Evolutionary conservation across 2,797 vertebrate species (phyloP), one percentile per base, ranked within the genome.

Genomic region (Arctocebus calabarensis): DNA sequence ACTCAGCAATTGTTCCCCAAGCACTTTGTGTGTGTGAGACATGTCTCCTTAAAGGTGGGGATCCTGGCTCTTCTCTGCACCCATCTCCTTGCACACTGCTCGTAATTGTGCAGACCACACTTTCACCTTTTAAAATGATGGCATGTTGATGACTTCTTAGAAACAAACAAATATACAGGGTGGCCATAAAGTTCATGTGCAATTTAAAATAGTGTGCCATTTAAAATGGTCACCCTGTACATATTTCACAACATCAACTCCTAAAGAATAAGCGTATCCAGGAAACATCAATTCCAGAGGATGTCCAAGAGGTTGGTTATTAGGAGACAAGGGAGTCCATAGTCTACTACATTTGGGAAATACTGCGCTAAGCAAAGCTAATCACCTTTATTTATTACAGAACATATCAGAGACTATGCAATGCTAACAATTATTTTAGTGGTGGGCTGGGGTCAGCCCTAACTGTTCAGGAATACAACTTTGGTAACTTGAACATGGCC

Each of bases 21-120:
- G 73, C 43, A 32, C 32, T 27, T 34, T 45, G 0, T 40, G 0
- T 1, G 3, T 19, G 25, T 66, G 57, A 1, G 20, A 34, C 3
- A 2, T 2, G 11, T 11, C 37, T 64, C 64, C 19, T 90, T 20
- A 43, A 62, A 81, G 20, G 16, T 5, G 12, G 19, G 34, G 59
- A 29, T 29, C 13, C 0, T 66, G 27, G 8, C 34, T 20, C 81
- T 81, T 48, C 52, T 66, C 55, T 55, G 17, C 7, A 29, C 7
- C 6, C 43, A 66, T 84, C 29, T 90, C 66, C 37, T 75, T 45
- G 55, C 73, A 84, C 16, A 2, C 29, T n/a, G 3, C 22, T 71
- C 29, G 70, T 37, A 32, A 55, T 9, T 52, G 17, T 79, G 45
- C 83, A 81, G 34, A 57, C 37, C 43, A 59, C 25, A 22, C 71